Base-by-base conservation (phyloP, 2,797 vertebrate species). In the Lindbergichthys nudifrons region DNA sequence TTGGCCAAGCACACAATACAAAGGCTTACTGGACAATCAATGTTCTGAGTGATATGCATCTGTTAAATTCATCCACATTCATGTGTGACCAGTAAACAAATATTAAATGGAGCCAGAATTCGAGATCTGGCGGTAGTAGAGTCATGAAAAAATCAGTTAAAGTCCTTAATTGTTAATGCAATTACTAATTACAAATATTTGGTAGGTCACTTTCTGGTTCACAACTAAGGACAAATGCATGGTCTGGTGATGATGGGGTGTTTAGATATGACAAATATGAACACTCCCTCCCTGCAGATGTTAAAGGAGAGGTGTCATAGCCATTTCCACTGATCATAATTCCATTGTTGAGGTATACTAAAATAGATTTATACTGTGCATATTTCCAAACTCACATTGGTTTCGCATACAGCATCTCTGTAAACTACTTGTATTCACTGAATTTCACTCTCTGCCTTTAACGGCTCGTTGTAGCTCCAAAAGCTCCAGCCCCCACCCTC, bases 121-220 rank as follows among this genome's bases (percentile, higher is more conserved):
- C 54, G 10, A 72, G 47, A 42, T 59, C 51, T 73, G 61, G 53
- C 9, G 16, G 10, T 1, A 32, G 30, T 39, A 47, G 42, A 68
- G 47, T 39, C 47, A 53, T 74, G 15, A 73, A 21, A 80, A 77
- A 23, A 62, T 41, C 54, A 65, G 16, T 6, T 50, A 14, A 66
- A 21, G 26, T 41, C 32, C 50, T 75, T 62, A 56, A 65, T 76
- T 65, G 26, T 58, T 54, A 64, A 57, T 57, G 65, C 70, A 75
- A 43, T 69, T 68, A 70, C 30, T 58, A 36, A 64, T 64, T 30
- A 70, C 72, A 63, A 80, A 81, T 48, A 79, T 83, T 85, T 75
- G 52, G 61, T 13, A 6, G 64, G 30, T 67, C 32, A 18, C 41
- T 56, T 71, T 70, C 26, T 75, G 30, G 47, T 59, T 64, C 43